A percentile compares a stretch with the other conserved stretches of the same genome.
Evolutionary conservation across 2,797 vertebrate genomes (phyloP).

Genomic region (Sebastes hopkinsi): DNA sequence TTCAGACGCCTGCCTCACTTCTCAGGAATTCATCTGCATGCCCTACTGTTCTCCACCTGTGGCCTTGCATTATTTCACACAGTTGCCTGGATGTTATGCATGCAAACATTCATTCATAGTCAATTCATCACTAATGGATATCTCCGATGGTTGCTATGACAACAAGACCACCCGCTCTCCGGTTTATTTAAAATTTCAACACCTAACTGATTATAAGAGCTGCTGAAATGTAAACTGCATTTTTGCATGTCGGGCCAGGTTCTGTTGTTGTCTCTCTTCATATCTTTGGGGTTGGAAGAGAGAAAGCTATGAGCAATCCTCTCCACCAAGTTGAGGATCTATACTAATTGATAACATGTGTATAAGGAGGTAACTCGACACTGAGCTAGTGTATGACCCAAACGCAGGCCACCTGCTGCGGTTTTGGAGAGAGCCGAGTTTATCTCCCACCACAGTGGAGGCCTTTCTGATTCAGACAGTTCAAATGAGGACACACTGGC

Average conservation of each 20-base stretch:
- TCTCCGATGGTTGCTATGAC: slow-evolving; percentile 5
- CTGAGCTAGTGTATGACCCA: slow-evolving; percentile 63
- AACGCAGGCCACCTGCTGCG: slow-evolving; percentile 81
- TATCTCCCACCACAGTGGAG: slow-evolving; percentile 57
- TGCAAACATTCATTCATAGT: slow-evolving; percentile 2
- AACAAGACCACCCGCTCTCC: slow-evolving; percentile 30
- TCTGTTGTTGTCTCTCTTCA: slow-evolving; percentile 16
- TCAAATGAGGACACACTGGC: slow-evolving; percentile 76
- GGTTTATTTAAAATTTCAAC: slow-evolving; percentile 47
- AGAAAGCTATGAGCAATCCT: slow-evolving; percentile 41
- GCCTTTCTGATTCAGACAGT: slow-evolving; percentile 66
- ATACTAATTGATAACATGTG: slow-evolving; percentile 76
- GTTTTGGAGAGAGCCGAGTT: slow-evolving; percentile 56
- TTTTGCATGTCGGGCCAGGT: slow-evolving; percentile 34
- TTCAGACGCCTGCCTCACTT: slow-evolving; percentile 67
- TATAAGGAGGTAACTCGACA: slow-evolving; percentile 64
- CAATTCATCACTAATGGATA: slow-evolving; percentile 10
- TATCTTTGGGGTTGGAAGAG: slow-evolving; percentile 30
- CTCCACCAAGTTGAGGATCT: slow-evolving; percentile 41
- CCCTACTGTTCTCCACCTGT: slow-evolving; percentile 44
- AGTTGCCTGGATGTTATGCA: neutral
- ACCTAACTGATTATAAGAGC: slow-evolving; percentile 48
- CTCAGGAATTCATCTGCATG: slow-evolving; percentile 62
- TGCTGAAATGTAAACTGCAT: slow-evolving; percentile 57
- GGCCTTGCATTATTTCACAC: neutral